A percentile compares a stretch with the other conserved stretches of the same genome.
Evolutionary conservation across 2,888 invertebrate genomes (phyloP).

Genomic region (Schizaphis graminum): DNA sequence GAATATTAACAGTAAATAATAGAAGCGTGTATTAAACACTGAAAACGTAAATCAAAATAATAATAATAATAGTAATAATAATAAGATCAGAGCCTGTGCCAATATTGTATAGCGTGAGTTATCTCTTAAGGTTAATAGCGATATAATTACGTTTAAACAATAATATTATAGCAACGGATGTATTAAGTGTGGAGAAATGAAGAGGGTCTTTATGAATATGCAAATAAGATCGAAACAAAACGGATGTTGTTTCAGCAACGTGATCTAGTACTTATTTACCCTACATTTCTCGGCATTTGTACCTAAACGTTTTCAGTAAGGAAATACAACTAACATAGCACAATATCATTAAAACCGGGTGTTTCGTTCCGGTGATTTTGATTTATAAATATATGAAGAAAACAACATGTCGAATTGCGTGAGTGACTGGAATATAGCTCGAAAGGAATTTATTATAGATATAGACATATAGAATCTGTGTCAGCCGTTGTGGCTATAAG

Average conservation of each 20-base stretch:
- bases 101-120: not conserved
- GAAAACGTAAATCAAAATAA: not conserved
- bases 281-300: not conserved
- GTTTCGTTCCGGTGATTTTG: not conserved
- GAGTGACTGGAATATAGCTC: not conserved
- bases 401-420: not conserved
- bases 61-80: not conserved
- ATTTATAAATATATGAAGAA: not conserved
- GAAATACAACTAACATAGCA: not conserved
- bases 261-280: not conserved
- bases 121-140: not conserved
- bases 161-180: not conserved
- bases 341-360: not conserved
- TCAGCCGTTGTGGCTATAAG: not conserved
- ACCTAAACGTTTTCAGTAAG: not conserved
- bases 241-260: not conserved
- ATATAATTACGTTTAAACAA: slow-evolving; percentile 33
- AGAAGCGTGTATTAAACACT: not conserved
- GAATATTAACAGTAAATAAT: not conserved
- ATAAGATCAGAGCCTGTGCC: not conserved
- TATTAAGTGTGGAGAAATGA: too few relatives aligned
- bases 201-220: not conserved
- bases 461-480: not conserved
- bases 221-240: slow-evolving; percentile 26
- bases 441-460: not conserved